Conservation (phyloP, 2,797 vertebrate genomes). For the Chlorospingus semifuscus region DNA sequence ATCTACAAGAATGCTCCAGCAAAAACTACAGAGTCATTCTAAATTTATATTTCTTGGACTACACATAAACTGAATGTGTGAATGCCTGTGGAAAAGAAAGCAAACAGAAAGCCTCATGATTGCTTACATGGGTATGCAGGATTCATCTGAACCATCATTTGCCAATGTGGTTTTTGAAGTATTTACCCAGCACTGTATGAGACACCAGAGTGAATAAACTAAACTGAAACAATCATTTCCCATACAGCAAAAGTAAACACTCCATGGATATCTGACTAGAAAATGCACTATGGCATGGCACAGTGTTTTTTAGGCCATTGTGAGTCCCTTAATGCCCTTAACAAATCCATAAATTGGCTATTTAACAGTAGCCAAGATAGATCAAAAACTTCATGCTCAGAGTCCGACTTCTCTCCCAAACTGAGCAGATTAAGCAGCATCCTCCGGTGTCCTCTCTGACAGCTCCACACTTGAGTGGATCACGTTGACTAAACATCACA, state of each 20-base stretch:
- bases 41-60: background rate
- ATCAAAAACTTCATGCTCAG: conserved; percentile 53
- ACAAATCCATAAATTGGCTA: conserved; percentile 53
- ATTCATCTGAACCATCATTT: background rate
- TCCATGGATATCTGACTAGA: background rate
- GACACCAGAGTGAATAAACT: background rate
- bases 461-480: conserved; percentile 65
- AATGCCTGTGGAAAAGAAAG: background rate
- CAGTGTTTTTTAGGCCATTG: conserved; percentile 8
- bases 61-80: background rate
- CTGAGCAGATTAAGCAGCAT: conserved; percentile 56
- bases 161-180: background rate
- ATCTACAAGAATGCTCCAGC: background rate
- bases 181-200: background rate
- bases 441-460: background rate
- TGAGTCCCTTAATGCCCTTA: conserved; percentile 51
- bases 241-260: conserved; percentile 15
- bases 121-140: background rate
- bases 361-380: conserved; percentile 26
- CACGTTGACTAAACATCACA: conserved; percentile 66
- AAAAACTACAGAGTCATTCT: background rate
- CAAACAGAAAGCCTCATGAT: background rate
- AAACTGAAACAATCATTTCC: background rate
- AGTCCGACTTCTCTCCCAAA: conserved; percentile 49
- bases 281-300: background rate